Evolutionary conservation across 2,888 invertebrate species (phyloP).

Genomic region (Erebia epiphron): DNA sequence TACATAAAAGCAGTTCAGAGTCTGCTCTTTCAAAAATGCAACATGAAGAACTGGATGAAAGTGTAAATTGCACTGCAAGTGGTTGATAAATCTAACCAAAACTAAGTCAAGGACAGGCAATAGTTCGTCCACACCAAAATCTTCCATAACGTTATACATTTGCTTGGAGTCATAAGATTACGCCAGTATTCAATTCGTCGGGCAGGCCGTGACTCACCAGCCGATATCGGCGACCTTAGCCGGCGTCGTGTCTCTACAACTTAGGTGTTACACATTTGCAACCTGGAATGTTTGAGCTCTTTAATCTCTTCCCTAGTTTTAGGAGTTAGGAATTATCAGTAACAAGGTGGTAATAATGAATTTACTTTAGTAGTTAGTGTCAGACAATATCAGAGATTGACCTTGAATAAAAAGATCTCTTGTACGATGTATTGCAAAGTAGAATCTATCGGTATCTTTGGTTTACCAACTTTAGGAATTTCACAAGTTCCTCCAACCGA

Average conservation of each 20-base stretch:
- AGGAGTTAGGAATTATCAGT: not conserved
- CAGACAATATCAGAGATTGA: not conserved
- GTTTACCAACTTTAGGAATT: no score
- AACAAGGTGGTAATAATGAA: no score
- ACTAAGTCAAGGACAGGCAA: not conserved
- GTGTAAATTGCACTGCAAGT: not conserved
- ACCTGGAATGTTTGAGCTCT: not conserved
- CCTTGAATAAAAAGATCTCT: not conserved
- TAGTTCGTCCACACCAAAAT: not conserved
- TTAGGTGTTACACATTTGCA: not conserved
- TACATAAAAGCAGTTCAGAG: not conserved
- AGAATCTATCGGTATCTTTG: no score
- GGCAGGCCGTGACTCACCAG: slow-evolving; percentile 17
- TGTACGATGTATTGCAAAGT: no score
- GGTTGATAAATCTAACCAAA: not conserved
- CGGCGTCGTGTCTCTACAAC: not conserved
- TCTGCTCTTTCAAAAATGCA: not conserved
- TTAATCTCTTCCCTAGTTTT: not conserved
- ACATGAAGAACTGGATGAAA: not conserved
- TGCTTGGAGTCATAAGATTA: slow-evolving; percentile 18
- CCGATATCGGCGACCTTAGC: not conserved
- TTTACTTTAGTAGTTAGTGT: no score
- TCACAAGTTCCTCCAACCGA: no score
- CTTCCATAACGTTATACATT: not conserved
- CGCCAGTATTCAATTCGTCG: slow-evolving; percentile 19